A percentile compares a stretch with the other conserved stretches of the same genome.
Evolutionary conservation across 2,113 vertebrate genomes (phyloP).

Genomic region (Marmota flaviventris): DNA sequence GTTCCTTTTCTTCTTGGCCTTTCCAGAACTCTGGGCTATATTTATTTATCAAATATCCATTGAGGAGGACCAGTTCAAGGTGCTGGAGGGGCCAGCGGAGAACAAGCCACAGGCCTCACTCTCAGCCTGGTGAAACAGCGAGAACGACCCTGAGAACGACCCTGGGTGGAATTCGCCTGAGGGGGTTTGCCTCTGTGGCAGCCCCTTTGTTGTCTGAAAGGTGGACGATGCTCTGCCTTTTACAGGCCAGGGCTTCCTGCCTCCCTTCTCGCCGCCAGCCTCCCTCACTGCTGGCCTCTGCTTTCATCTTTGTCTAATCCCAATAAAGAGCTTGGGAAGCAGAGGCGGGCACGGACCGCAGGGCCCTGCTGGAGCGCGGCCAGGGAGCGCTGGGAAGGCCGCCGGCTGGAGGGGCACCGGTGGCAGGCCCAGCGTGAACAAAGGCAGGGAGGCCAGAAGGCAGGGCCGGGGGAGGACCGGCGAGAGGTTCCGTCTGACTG

Average conservation of each 20-base stretch:
- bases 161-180: fast-evolving
- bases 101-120: background rate
- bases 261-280: background rate
- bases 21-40: background rate
- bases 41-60: background rate
- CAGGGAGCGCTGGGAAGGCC: background rate
- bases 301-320: slow-evolving; percentile 70
- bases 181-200: background rate
- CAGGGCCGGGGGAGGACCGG: background rate
- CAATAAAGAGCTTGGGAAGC: slow-evolving; percentile 13
- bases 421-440: background rate
- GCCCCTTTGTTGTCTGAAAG: slow-evolving; percentile 34
- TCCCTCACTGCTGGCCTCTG: slow-evolving; percentile 10
- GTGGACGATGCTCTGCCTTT: background rate
- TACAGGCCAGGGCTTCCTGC: background rate
- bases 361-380: background rate
- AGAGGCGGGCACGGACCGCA: background rate
- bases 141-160: background rate
- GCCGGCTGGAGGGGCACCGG: background rate
- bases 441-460: slow-evolving; percentile 32
- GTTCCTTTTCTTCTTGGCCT: background rate
- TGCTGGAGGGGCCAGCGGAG: too few species aligned
- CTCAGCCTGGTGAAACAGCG: background rate
- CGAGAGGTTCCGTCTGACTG: background rate
- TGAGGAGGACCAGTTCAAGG: background rate